phyloP scores from a whole-genome alignment of 2,888 invertebrate species.

The Agrotis puta region DNA sequence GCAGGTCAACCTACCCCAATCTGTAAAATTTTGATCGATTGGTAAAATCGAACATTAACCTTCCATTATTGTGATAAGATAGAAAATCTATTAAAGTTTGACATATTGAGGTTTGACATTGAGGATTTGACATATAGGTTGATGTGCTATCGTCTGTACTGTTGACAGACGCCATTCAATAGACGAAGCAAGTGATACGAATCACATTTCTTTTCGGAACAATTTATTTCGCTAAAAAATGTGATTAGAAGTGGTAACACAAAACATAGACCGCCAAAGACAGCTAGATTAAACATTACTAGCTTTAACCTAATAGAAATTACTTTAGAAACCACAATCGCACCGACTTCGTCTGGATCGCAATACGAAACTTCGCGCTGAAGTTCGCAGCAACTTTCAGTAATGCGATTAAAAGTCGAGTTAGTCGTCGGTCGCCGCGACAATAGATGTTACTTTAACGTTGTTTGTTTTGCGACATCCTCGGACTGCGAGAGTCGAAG shows the following conservation, averaged over 20 bases:
- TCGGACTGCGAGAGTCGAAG: constrained; percentile 32
- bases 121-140: no score
- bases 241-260: neutral
- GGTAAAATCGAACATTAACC: no score
- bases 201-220: neutral
- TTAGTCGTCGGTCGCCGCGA: constrained; percentile 71
- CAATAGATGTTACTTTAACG: constrained; percentile 82
- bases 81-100: no score
- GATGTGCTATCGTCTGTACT: no score
- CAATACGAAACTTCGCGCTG: constrained; percentile 66
- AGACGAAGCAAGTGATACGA: neutral
- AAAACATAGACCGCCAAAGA: constrained; percentile 33
- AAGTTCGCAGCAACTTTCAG: constrained; percentile 73
- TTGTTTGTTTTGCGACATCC: constrained; percentile 73
- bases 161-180: neutral
- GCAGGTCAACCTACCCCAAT: no score
- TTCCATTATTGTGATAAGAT: no score
- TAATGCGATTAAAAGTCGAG: constrained; percentile 82
- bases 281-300: constrained; percentile 62
- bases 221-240: neutral
- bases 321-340: constrained; percentile 60
- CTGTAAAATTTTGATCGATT: no score
- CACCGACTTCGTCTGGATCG: constrained; percentile 55
- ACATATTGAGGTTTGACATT: no score
- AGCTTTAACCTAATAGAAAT: constrained; percentile 63